Evolutionary conservation across 2,797 vertebrate genomes (phyloP), one percentile per base, ranked within the genome.

Genomic region (Nannoperca australis): DNA sequence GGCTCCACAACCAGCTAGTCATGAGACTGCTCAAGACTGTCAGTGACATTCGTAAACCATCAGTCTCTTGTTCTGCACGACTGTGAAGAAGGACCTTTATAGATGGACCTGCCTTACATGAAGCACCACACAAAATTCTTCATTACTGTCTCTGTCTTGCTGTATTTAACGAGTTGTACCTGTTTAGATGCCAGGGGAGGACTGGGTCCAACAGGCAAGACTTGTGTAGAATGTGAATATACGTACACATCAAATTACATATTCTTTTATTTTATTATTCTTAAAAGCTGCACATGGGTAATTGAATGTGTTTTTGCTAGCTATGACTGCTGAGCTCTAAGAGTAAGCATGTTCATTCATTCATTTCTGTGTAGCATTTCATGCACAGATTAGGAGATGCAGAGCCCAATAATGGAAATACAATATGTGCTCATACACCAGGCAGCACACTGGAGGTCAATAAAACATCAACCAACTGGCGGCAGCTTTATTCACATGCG

Each of bases 221-320:
- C 56, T 53, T 73, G 27, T 79, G 14, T 65, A 55, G 34, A 73
- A 74, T 64, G 75, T 86, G 47, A 85, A 85, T 22, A 49, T 60
- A 20, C 49, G n/a, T 70, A 18, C 5, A 60, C 14, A 9, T 75
- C 14, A 47, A 30, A 66, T 49, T 9, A 11, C 0, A 14, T 62
- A 17, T 55, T n/a, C 59, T 73, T 75, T 76, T 59, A 62, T 81
- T 71, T 70, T 49, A 34, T 73, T 60, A 44, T 22, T 27, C 5
- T 63, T 51, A 24, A 20, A 65, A 77, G 20, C n/a, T 47, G 32
- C 40, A 69, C 13, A 7, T 24, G n/a, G 17, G 40, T 42, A 27
- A 17, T 73, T 44, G 24, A 34, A 32, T 32, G 5, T 32, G 5
- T 32, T 32, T 42, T 68, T 73, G 34, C 36, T 62, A 60, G 59